These are phyloP conservation scores for Tachuris rubrigastra DNA, from an alignment of 2,113 vertebrate genomes.

Conservation along the genomic window DNA sequence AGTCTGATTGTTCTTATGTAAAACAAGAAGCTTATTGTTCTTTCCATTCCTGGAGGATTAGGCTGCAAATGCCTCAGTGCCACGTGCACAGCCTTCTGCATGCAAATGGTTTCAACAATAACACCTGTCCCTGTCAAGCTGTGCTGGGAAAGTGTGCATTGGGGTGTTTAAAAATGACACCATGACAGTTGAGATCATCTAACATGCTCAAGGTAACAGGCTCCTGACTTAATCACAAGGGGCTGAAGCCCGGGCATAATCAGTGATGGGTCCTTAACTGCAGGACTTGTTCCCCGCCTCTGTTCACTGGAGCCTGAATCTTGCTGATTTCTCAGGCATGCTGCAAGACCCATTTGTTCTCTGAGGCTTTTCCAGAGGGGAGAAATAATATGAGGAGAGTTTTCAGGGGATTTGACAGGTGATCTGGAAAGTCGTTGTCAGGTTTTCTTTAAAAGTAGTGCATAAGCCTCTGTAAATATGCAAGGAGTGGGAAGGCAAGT, in stretches of 20 bases:
- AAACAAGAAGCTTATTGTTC: neutral
- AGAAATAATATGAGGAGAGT: slow-evolving; percentile 14
- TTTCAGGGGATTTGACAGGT: slow-evolving; percentile 34
- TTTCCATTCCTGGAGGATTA: neutral
- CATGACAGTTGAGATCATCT: slow-evolving; percentile 28
- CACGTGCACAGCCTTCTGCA: neutral
- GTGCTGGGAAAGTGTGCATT: neutral
- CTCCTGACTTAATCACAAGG: slow-evolving; percentile 36
- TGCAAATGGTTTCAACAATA: neutral
- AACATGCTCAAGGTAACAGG: slow-evolving; percentile 7
- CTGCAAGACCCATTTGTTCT: slow-evolving; percentile 5
- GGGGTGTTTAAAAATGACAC: slow-evolving; percentile 41
- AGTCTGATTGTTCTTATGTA: neutral
- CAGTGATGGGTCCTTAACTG: slow-evolving; percentile 26
- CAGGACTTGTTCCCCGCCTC: neutral
- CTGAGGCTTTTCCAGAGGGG: slow-evolving; percentile 1
- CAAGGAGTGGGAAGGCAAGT: neutral
- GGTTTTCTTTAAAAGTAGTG: neutral
- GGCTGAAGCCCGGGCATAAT: slow-evolving; percentile 2
- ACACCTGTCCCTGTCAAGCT: slow-evolving; percentile 43
- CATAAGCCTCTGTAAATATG: neutral
- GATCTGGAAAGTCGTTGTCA: slow-evolving; percentile 5
- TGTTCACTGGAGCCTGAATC: neutral
- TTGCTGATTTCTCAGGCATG: slow-evolving; percentile 38
- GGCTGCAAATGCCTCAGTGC: neutral